A percentile compares a stretch with the other conserved stretches of the same genome.
Conservation (phyloP, 2,888 invertebrate species). For the Dione juno region DNA sequence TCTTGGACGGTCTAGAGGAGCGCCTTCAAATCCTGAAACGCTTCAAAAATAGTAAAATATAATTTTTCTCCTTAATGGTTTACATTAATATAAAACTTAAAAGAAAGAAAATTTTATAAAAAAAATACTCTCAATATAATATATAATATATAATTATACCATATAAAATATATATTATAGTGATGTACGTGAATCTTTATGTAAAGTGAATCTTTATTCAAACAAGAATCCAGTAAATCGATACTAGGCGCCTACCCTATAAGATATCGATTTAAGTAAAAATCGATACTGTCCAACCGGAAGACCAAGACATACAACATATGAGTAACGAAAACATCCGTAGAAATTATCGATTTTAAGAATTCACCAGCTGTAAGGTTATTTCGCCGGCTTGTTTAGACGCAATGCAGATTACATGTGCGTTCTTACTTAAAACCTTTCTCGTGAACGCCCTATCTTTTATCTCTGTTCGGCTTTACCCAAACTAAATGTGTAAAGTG, state of each 20-base stretch:
- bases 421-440: constrained; percentile 69
- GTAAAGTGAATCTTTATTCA: background rate
- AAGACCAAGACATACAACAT: constrained; percentile 14
- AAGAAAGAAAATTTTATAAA: background rate
- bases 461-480: constrained; percentile 51
- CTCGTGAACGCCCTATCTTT: constrained; percentile 71
- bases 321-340: constrained; percentile 42
- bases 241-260: background rate
- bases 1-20: too few relatives aligned
- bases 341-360: constrained; percentile 70
- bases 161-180: background rate
- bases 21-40: too few relatives aligned
- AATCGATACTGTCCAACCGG: constrained; percentile 14
- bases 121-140: too few relatives aligned
- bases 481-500: constrained; percentile 41
- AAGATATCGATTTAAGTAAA: background rate
- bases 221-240: constrained; percentile 2
- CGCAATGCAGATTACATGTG: constrained; percentile 84
- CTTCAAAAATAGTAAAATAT: too few relatives aligned
- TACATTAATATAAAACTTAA: background rate
- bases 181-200: background rate
- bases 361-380: constrained; percentile 74
- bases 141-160: too few relatives aligned
- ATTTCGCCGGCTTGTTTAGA: constrained; percentile 81
- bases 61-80: too few relatives aligned